Evolutionary conservation across 2,113 vertebrate species (phyloP).

Genomic region (Petaurus breviceps): DNA sequence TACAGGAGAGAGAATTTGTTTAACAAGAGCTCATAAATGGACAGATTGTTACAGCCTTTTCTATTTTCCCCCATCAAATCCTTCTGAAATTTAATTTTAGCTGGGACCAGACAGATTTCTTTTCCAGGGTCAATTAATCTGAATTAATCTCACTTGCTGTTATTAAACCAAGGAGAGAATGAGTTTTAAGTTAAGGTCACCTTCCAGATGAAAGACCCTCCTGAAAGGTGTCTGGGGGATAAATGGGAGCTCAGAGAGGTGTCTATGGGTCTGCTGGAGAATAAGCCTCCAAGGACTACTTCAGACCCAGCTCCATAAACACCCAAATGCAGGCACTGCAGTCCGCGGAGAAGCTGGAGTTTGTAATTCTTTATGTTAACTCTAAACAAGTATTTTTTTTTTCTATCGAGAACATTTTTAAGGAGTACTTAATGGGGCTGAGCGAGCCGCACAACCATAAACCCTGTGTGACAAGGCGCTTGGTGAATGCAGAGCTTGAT

Average conservation of each 20-base stretch:
- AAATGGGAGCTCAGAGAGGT: neutral
- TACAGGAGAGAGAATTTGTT: fast-evolving
- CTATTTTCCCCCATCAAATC: neutral
- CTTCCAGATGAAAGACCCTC: neutral
- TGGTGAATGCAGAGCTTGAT: neutral
- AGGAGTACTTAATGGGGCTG: neutral
- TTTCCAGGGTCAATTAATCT: neutral
- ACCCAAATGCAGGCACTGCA: neutral
- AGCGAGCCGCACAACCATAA: neutral
- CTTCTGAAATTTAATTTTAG: slow-evolving; percentile 1
- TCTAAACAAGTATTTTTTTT: slow-evolving; percentile 24
- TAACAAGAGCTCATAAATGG: neutral
- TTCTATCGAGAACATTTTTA: neutral
- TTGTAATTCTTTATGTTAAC: neutral
- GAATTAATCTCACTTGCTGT: neutral
- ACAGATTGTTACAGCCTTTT: neutral
- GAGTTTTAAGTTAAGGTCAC: neutral
- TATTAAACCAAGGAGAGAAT: slow-evolving; percentile 32
- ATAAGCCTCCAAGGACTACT: neutral
- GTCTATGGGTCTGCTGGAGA: fast-evolving
- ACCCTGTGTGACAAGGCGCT: fast-evolving
- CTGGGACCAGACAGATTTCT: neutral
- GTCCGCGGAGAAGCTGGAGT: neutral
- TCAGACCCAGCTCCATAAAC: neutral
- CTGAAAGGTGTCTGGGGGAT: neutral